Percentiles rank a stretch among this genome's conserved stretches.
Evolutionary conservation across 2,888 invertebrate species (phyloP).

Genomic region (Trichopoda pennipes): DNA sequence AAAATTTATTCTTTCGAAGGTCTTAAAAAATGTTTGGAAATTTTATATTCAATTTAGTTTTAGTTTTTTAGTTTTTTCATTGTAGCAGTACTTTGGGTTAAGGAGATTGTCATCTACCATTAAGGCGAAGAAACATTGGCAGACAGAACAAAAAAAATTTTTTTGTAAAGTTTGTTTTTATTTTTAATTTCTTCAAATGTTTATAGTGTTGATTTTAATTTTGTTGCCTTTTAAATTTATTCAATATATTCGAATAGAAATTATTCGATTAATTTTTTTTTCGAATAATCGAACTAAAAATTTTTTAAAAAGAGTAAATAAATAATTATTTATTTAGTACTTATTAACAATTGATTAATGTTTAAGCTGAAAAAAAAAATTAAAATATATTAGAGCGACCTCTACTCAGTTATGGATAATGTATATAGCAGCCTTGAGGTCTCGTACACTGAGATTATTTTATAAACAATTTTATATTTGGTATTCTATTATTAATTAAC

Average conservation of each 20-base stretch:
- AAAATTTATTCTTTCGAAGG: conserved; percentile 46
- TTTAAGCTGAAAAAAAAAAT: too few relatives aligned
- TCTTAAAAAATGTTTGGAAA: conserved; percentile 33
- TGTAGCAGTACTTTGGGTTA: conserved; percentile 15
- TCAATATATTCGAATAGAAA: conserved; percentile 8
- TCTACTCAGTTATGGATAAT: too few relatives aligned
- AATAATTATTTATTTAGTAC: too few relatives aligned
- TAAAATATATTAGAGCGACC: too few relatives aligned
- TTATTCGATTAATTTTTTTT: too few relatives aligned
- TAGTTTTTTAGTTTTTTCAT: conserved; percentile 18
- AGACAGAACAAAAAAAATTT: conserved; percentile 19
- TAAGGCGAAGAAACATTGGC: conserved; percentile 38
- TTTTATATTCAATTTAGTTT: conserved; percentile 43
- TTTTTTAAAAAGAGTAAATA: too few relatives aligned
- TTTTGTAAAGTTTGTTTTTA: conserved; percentile 2
- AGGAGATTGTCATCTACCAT: conserved; percentile 64
- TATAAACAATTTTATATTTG: too few relatives aligned
- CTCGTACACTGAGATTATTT: too few relatives aligned
- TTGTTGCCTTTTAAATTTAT: conserved; percentile 1
- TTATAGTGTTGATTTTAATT: conserved; percentile 49
- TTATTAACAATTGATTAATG: too few relatives aligned
- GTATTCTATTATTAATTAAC: too few relatives aligned
- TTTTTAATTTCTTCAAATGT: conserved; percentile 38
- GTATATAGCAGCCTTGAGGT: too few relatives aligned
- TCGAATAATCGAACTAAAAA: too few relatives aligned